phyloP scores from a whole-genome alignment of 2,113 vertebrate species.

The Nothoprocta perdicaria region DNA sequence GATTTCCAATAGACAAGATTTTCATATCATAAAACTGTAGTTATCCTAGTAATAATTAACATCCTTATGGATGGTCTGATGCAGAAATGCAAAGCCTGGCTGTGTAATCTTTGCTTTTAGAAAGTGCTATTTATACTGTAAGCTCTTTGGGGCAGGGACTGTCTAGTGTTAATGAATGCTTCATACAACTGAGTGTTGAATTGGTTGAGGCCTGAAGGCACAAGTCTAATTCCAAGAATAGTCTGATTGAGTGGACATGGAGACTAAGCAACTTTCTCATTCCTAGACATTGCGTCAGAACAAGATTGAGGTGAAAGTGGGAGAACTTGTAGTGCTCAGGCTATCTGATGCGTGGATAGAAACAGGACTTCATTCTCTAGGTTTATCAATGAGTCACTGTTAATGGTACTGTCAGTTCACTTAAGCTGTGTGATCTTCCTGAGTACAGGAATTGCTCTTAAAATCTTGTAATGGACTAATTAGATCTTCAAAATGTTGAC shows the following conservation, averaged over 20 bases:
- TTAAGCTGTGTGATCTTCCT: constrained; percentile 7
- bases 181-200: constrained; percentile 47
- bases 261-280: constrained; percentile 47
- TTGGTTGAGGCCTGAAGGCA: constrained; percentile 49
- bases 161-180: constrained; percentile 51
- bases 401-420: background rate
- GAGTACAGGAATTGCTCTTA: constrained; percentile 36
- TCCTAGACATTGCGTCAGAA: constrained; percentile 62
- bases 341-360: constrained; percentile 28
- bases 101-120: constrained; percentile 22
- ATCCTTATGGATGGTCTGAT: background rate
- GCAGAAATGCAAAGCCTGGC: constrained; percentile 15
- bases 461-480: constrained; percentile 1
- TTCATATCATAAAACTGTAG: constrained; percentile 8
- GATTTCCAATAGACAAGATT: constrained; percentile 16
- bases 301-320: constrained; percentile 42
- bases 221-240: constrained; percentile 56
- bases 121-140: constrained; percentile 46
- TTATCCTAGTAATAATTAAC: constrained; percentile 38
- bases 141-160: constrained; percentile 53
- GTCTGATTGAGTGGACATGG: constrained; percentile 31
- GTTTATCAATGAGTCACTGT: constrained; percentile 54
- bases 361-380: constrained; percentile 64
- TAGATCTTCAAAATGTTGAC: background rate
- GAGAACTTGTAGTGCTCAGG: background rate